Percentiles rank a stretch among this genome's conserved stretches.
Evolutionary conservation across 2,888 invertebrate genomes (phyloP).

Genomic region (Acrobasis repandana): DNA sequence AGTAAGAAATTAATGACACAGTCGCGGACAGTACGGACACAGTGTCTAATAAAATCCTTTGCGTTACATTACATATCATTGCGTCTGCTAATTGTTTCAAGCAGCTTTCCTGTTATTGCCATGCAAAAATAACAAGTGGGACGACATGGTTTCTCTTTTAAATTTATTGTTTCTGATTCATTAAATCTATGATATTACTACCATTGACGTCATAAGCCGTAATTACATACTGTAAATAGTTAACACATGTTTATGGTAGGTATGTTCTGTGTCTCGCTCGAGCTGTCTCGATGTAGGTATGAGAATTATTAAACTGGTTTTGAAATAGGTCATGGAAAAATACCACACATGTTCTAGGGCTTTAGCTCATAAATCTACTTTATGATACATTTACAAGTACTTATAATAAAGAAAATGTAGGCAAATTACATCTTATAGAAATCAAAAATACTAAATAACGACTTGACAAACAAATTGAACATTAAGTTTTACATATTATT

Average conservation of each 20-base stretch:
- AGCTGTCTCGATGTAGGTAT: neutral
- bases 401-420: too few species aligned
- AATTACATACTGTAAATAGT: conserved; percentile 1
- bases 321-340: conserved; percentile 9
- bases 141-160: conserved; percentile 7
- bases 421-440: too few species aligned
- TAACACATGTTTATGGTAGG: neutral
- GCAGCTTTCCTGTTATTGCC: conserved; percentile 4
- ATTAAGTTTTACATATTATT: too few species aligned
- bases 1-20: too few species aligned
- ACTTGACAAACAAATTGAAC: too few species aligned
- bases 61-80: too few species aligned
- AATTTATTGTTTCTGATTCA: conserved; percentile 6
- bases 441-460: too few species aligned
- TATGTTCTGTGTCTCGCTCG: neutral
- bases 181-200: conserved; percentile 5
- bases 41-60: too few species aligned
- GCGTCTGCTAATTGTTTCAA: neutral
- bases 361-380: neutral
- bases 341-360: neutral
- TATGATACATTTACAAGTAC: too few species aligned
- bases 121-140: neutral
- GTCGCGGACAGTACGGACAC: too few species aligned
- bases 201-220: conserved; percentile 13
- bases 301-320: neutral